These are phyloP conservation scores for Tympanuchus pallidicinctus DNA, from an alignment of 2,113 vertebrate genomes.

Conservation along the genomic window DNA sequence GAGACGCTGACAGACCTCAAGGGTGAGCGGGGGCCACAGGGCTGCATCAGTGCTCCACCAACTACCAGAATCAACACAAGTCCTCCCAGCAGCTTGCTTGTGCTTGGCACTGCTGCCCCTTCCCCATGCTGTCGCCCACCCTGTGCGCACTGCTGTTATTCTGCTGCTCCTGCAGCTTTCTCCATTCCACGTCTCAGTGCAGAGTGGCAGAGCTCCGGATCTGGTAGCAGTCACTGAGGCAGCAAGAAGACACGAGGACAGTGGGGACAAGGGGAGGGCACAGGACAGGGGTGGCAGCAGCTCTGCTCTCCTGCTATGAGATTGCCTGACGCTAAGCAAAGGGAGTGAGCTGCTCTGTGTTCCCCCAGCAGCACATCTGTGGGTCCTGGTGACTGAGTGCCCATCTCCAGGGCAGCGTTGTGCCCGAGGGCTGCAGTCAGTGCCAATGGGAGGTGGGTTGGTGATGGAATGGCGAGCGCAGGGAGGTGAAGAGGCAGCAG, in stretches of 20 bases:
- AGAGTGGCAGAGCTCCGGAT: background rate
- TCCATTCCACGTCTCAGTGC: background rate
- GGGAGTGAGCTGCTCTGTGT: background rate
- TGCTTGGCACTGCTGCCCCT: background rate
- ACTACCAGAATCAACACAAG: background rate
- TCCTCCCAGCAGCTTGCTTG: background rate
- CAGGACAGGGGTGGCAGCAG: background rate
- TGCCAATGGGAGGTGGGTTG: background rate
- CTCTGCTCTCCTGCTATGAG: background rate
- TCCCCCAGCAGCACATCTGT: background rate
- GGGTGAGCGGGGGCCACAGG: constrained; percentile 77
- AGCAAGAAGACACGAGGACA: background rate
- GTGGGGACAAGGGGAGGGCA: background rate
- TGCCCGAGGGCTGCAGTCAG: background rate
- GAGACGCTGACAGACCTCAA: constrained; percentile 95
- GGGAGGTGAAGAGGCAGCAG: background rate
- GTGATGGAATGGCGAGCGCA: background rate
- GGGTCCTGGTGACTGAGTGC: background rate
- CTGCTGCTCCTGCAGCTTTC: too few species aligned
- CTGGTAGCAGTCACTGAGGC: background rate
- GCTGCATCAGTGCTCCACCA: background rate
- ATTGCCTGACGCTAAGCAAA: background rate
- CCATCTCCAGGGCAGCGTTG: background rate
- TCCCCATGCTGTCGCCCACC: too few species aligned
- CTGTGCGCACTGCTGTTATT: background rate